Evolutionary conservation across 1,140 invertebrate genomes (phyloP).

Genomic region (Penaeus japonicus): DNA sequence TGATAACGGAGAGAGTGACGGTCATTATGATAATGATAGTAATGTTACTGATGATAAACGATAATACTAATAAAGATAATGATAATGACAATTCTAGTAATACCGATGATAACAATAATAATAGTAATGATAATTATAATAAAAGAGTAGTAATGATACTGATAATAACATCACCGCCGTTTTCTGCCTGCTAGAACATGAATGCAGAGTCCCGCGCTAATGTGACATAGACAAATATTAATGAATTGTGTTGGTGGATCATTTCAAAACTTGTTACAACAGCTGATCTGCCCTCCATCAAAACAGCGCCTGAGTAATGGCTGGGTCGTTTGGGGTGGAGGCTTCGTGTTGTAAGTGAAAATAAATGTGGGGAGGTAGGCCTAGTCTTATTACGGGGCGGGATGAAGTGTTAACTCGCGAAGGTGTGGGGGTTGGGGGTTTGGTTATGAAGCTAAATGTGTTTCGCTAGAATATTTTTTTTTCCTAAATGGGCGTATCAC

Average conservation of each 20-base stretch:
- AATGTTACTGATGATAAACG: neutral
- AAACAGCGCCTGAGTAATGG: neutral
- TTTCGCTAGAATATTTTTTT: too few relatives aligned
- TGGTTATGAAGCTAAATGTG: too few relatives aligned
- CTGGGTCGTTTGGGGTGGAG: neutral
- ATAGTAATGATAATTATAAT: neutral
- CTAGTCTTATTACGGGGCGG: neutral
- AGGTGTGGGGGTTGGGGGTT: neutral
- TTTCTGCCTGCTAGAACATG: too few relatives aligned
- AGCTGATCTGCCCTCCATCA: neutral
- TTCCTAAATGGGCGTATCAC: too few relatives aligned
- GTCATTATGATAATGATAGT: neutral
- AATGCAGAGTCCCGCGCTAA: too few relatives aligned
- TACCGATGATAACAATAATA: neutral
- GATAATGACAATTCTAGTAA: neutral
- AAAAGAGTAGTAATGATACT: neutral
- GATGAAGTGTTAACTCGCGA: neutral
- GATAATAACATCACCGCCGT: too few relatives aligned
- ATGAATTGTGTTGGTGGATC: too few relatives aligned
- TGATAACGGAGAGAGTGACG: too few relatives aligned
- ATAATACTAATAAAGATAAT: neutral
- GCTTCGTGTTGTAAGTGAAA: neutral
- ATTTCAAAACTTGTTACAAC: too few relatives aligned
- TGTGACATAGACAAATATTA: too few relatives aligned
- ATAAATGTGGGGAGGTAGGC: neutral